Evolutionary conservation across 2,113 vertebrate species (phyloP).

Genomic region (Triplophysa tibetana): DNA sequence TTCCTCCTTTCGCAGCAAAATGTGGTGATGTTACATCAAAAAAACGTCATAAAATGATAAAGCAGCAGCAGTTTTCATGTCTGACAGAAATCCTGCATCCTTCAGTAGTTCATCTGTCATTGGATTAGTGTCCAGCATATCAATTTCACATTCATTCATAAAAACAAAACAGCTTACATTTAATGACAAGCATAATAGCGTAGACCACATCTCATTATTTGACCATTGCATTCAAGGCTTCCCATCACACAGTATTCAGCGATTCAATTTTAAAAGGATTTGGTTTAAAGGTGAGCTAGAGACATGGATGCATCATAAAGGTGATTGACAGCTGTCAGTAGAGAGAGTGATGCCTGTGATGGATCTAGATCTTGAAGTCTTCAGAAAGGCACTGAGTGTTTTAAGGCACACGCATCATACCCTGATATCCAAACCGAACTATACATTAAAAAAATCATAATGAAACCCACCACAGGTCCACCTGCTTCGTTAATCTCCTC

Average conservation of each 20-base stretch:
- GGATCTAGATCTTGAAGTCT: neutral
- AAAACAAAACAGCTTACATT: constrained; percentile 32
- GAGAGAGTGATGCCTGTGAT: neutral
- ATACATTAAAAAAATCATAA: neutral
- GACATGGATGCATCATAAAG: neutral
- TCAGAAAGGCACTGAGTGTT: constrained; percentile 21
- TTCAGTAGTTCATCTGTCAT: neutral
- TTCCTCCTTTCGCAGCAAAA: neutral
- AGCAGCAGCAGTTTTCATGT: constrained; percentile 14
- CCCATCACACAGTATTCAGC: neutral
- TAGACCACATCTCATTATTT: neutral
- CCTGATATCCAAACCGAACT: neutral
- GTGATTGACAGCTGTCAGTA: neutral
- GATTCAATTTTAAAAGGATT: neutral
- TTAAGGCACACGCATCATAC: constrained; percentile 8
- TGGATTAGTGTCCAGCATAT: neutral
- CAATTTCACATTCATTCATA: constrained; percentile 32
- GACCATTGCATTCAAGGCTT: neutral
- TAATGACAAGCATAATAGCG: constrained; percentile 32
- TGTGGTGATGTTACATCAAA: constrained; percentile 1
- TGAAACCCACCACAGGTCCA: neutral
- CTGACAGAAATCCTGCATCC: neutral
- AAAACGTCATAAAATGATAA: neutral
- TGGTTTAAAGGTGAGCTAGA: neutral
- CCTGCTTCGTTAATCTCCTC: neutral